Evolutionary conservation across 1,140 invertebrate species (phyloP), one percentile per base, ranked within the genome.

Genomic region (Nautilus pompilius): DNA sequence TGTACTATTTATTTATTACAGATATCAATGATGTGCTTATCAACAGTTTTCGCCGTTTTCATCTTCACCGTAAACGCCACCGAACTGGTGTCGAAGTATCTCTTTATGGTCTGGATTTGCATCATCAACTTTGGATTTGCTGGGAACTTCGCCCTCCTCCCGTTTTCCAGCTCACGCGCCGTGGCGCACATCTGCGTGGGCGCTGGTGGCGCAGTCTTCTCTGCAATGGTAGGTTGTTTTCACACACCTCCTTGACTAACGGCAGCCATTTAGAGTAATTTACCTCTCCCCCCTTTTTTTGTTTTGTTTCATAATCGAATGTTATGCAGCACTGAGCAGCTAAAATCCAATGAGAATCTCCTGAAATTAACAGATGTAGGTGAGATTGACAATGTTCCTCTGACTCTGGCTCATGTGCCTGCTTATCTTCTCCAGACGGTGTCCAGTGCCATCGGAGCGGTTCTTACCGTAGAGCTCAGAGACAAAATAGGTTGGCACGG

Each of bases 401-500:
- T n/a, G n/a, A n/a, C n/a, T n/a, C n/a, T n/a, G n/a, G n/a, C n/a
- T n/a, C n/a, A n/a, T n/a, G n/a, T n/a, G n/a, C n/a, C 32, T 60
- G 41, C n/a, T 28, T n/a, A 46, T 51, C 22, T n/a, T 32, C 24
- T 60, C 10, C 63, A 75, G 75, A 60, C 75, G 0, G 60, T 75
- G n/a, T 67, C 71, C 8, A 51, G 59, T 32, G 68, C 74, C 2
- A 55, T 74, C 17, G 63, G 63, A 34, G 74, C 69, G 1, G 33
- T 76, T 13, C 53, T 77, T 33, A 67, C 72, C 20, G 63, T 66
- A 5, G 53, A 63, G 28, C 54, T 77, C 10, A 66, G 70, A 58
- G 30, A 36, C 15, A 32, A 57, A 2, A 66, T 77, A 26, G 74
- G 74, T 8, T 77, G 72, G 72, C 62, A 69, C 55, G 72, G 74